Percentiles rank a stretch among this genome's conserved stretches.
Conservation (phyloP, 2,888 invertebrate species). For the Eupithecia vulgata region DNA sequence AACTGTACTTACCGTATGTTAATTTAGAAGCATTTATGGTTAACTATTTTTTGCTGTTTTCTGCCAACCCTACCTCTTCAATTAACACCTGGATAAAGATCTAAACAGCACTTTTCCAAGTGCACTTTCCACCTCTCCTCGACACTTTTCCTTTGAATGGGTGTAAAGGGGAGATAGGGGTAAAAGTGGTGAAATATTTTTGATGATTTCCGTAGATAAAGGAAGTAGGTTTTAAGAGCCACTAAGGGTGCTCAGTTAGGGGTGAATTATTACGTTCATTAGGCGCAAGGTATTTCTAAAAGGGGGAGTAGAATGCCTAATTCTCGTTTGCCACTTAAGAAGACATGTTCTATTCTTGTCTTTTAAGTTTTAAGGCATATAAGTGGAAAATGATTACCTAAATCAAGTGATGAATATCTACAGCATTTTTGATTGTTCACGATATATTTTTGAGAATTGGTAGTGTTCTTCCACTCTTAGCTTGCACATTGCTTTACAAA, state of each 20-base stretch:
- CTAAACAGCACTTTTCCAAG: slow-evolving; percentile 28
- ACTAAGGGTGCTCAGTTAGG: not conserved
- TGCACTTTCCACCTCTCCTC: slow-evolving; percentile 5
- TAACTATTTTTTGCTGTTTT: not conserved
- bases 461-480: too few species aligned
- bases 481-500: too few species aligned
- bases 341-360: not conserved
- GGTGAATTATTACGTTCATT: slow-evolving; percentile 10
- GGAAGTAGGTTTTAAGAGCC: slow-evolving; percentile 22
- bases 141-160: slow-evolving; percentile 2
- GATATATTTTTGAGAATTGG: too few species aligned
- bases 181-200: slow-evolving; percentile 42
- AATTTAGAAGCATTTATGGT: not conserved
- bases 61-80: slow-evolving; percentile 4
- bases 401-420: too few species aligned
- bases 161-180: slow-evolving; percentile 33
- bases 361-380: not conserved
- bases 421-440: too few species aligned
- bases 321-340: not conserved
- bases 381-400: too few species aligned
- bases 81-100: slow-evolving; percentile 28
- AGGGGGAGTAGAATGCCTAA: not conserved
- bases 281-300: not conserved
- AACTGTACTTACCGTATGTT: not conserved
- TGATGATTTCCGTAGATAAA: slow-evolving; percentile 42